A percentile compares a stretch with the other conserved stretches of the same genome.
phyloP scores from a whole-genome alignment of 1,140 invertebrate genomes.

The Drosophila murphyi region DNA sequence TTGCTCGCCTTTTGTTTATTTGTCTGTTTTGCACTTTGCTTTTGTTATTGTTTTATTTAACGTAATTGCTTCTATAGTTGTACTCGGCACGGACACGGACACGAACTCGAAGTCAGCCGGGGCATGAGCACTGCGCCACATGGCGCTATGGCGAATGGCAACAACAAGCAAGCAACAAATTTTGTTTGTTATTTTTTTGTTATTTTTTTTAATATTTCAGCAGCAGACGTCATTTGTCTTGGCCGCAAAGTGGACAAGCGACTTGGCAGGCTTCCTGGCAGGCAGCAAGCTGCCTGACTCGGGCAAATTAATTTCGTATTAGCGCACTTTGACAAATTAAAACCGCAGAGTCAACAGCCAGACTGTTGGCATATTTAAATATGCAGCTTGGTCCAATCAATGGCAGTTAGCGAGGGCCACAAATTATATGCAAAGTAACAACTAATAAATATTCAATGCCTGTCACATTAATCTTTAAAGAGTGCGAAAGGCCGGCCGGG shows the following conservation, averaged over 20 bases:
- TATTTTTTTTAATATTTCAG: slow-evolving; percentile 72
- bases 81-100: slow-evolving; percentile 30
- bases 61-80: slow-evolving; percentile 73
- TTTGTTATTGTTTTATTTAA: slow-evolving; percentile 79
- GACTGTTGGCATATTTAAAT: slow-evolving; percentile 71
- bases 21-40: slow-evolving; percentile 45
- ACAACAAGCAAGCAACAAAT: slow-evolving; percentile 27
- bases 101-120: not conserved
- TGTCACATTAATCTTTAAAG: slow-evolving; percentile 81
- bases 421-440: slow-evolving; percentile 82
- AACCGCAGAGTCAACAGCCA: slow-evolving; percentile 76
- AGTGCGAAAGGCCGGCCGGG: slow-evolving; percentile 52
- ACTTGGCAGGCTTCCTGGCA: slow-evolving; percentile 45
- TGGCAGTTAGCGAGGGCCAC: slow-evolving; percentile 63
- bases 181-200: slow-evolving; percentile 14
- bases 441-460: slow-evolving; percentile 81
- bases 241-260: slow-evolving; percentile 69
- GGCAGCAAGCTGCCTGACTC: slow-evolving; percentile 30
- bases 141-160: slow-evolving; percentile 20
- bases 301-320: slow-evolving; percentile 79
- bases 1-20: slow-evolving; percentile 52
- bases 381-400: slow-evolving; percentile 61
- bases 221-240: slow-evolving; percentile 78
- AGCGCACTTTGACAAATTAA: slow-evolving; percentile 82
- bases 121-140: slow-evolving; percentile 33